Base-by-base conservation (phyloP, 2,888 invertebrate species). In the Serripes groenlandicus region DNA sequence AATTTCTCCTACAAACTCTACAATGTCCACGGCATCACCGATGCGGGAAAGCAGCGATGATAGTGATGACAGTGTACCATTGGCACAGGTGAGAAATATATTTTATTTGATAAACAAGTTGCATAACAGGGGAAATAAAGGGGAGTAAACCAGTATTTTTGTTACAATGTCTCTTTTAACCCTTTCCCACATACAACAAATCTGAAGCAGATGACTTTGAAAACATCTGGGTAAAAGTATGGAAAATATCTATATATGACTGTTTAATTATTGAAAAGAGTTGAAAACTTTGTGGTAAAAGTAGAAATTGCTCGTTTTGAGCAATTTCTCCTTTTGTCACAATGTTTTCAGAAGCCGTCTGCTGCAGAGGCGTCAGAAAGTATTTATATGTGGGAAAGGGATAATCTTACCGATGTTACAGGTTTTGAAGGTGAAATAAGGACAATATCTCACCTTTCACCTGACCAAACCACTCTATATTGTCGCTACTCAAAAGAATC, bases 21-120 rank as follows among this genome's bases (percentile, higher is more conserved):
- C 79, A 2, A 23, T 70, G 21, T 83, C 83, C 5, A 83, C 60
- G 28, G 89, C 91, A n/a, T 93, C 91, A 96, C 97, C 77, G 94
- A 96, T 91, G 96, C 96, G 93, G 95, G 96, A 95, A 70, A 97
- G 97, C 49, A 97, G 97, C 94, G 97, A 97, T 94, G 97, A 97
- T 94, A 97, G 97, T 90, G 97, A 98, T 97, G 96, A 98, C 97
- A 93, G 92, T 83, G 90, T 94, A 26, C 94, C 94, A 18, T 81
- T 94, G 34, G 92, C 94, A 42, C 94, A 94, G 93, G 94, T 94
- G 72, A 88, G 88, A 49, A 49, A 49, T 21, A 21, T 49, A 1
- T 15, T 5, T 5, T 49, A 3, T 15, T 49, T 2, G 2, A 3
- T 49, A 21, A 21, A n/a, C n/a, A n/a, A n/a, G n/a, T n/a, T n/a